These are phyloP conservation scores for Aplidium turbinatum DNA, from an alignment of 23 tunicate genomes.

Conservation along the genomic window DNA sequence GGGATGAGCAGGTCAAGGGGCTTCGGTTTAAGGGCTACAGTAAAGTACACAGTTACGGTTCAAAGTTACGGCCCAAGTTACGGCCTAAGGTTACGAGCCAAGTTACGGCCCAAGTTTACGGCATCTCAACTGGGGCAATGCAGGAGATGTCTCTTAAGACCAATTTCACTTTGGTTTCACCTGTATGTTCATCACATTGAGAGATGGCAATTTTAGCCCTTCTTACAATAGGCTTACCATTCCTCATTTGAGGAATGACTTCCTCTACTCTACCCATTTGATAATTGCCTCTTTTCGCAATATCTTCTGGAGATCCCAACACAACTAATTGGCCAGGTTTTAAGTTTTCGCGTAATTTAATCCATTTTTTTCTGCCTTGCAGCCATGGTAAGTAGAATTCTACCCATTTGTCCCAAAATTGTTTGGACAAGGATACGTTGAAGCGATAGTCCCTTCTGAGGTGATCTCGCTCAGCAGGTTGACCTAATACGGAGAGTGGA, in stretches of 20 bases:
- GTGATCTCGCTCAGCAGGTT: not conserved
- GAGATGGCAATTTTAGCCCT: not conserved
- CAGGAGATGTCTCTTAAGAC: slow-evolving; percentile 3
- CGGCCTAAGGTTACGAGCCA: too few relatives aligned
- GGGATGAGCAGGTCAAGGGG: too few relatives aligned
- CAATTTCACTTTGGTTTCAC: not conserved
- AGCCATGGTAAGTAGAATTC: not conserved
- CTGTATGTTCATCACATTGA: not conserved
- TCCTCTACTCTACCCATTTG: slow-evolving; percentile 6
- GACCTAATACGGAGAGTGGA: not conserved
- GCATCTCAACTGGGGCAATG: not conserved
- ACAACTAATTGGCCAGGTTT: slow-evolving; percentile 24
- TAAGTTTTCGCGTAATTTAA: not conserved
- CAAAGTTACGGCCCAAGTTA: too few relatives aligned
- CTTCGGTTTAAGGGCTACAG: too few relatives aligned
- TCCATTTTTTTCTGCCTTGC: slow-evolving; percentile 8
- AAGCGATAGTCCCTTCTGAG: not conserved
- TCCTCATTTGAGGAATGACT: slow-evolving; percentile 20
- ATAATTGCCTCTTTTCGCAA: not conserved
- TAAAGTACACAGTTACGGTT: too few relatives aligned
- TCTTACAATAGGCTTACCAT: slow-evolving; percentile 21
- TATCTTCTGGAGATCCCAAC: slow-evolving; percentile 12
- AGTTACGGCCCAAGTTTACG: too few relatives aligned
- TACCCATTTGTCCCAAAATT: not conserved
- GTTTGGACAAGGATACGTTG: not conserved